These are phyloP conservation scores for Hemicordylus capensis DNA, from an alignment of 2,113 vertebrate species.

Conservation along the genomic window DNA sequence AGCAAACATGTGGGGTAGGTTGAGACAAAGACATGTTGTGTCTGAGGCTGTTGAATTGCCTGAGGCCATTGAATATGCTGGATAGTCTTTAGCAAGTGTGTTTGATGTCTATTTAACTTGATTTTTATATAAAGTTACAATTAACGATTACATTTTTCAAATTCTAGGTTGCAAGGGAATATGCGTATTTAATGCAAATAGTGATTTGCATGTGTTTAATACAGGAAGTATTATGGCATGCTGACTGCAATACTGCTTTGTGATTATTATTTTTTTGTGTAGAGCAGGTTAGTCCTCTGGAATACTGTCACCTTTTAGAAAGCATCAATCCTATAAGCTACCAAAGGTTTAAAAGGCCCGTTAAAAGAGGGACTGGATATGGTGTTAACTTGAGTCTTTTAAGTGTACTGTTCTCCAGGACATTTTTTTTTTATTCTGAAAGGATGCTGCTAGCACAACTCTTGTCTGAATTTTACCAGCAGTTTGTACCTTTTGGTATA, in stretches of 20 bases:
- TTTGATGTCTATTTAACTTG: not conserved
- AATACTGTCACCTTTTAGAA: slow-evolving; percentile 5
- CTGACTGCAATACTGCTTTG: not conserved
- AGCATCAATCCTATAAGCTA: not conserved
- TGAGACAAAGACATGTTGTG: not conserved
- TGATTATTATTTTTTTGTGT: not conserved
- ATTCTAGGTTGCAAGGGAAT: too few relatives aligned
- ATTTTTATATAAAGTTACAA: not conserved
- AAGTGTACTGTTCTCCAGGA: too few relatives aligned
- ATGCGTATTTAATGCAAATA: accelerated
- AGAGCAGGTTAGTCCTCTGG: not conserved
- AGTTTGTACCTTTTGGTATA: too few relatives aligned
- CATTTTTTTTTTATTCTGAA: too few relatives aligned
- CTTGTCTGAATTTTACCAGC: too few relatives aligned
- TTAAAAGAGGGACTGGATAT: too few relatives aligned
- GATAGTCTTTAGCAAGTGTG: too few relatives aligned
- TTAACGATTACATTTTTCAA: not conserved
- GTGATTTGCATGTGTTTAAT: not conserved
- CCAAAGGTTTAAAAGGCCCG: not conserved
- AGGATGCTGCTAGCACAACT: too few relatives aligned
- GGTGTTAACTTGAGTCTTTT: too few relatives aligned
- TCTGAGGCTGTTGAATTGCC: not conserved
- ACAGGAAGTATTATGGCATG: not conserved
- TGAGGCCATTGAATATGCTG: not conserved
- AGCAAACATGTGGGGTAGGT: not conserved